phyloP scores from a whole-genome alignment of 2,113 vertebrate species.

The Ceuthmochares aereus region DNA sequence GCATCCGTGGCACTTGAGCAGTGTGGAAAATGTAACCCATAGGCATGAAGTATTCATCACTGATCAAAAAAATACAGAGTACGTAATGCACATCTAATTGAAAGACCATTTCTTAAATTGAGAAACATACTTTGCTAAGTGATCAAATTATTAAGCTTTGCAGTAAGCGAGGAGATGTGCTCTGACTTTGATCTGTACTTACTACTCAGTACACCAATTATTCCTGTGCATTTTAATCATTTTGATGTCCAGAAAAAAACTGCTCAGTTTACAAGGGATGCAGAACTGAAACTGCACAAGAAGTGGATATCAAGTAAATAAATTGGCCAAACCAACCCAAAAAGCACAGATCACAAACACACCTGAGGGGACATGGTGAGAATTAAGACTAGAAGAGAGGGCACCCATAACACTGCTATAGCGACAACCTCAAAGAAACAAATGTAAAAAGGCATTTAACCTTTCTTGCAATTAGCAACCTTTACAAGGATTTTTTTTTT shows the following conservation, averaged over 20 bases:
- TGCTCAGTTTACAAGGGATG: not conserved
- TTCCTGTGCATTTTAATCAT: not conserved
- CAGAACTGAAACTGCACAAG: not conserved
- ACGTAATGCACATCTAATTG: not conserved
- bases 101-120: not conserved
- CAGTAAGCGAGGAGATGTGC: not conserved
- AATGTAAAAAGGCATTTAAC: not conserved
- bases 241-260: not conserved
- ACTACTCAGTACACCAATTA: not conserved
- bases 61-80: not conserved
- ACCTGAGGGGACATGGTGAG: not conserved
- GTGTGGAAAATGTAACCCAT: not conserved
- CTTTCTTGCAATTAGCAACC: not conserved
- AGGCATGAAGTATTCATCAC: not conserved
- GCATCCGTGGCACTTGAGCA: not conserved
- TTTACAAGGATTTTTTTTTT: not conserved
- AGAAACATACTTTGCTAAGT: not conserved
- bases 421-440: not conserved
- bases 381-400: not conserved
- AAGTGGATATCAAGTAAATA: not conserved
- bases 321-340: not conserved
- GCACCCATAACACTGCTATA: not conserved
- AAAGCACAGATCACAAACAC: not conserved
- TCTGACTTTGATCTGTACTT: not conserved
- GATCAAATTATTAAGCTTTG: not conserved